Conservation (phyloP, 2,888 invertebrate genomes). For the Glomeris marginata region DNA sequence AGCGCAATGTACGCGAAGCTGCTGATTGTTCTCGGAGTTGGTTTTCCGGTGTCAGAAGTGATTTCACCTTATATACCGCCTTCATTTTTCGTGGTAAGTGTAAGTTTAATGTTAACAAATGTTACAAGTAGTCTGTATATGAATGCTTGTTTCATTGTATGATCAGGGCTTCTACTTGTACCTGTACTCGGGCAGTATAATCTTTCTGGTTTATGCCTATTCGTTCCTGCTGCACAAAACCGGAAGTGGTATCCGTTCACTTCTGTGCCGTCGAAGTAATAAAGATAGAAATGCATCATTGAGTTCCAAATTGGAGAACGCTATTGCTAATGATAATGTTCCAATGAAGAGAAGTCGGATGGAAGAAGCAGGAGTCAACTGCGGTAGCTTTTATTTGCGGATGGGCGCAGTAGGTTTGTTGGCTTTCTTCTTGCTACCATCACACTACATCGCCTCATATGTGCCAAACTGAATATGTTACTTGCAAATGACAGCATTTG, state of each 20-base stretch:
- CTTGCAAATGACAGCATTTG: conserved; percentile 56
- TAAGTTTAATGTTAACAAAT: background rate
- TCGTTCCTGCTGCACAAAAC: conserved; percentile 21
- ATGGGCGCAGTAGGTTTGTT: conserved; percentile 76
- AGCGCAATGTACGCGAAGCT: conserved; percentile 88
- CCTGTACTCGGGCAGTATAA: conserved; percentile 71
- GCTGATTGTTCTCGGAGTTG: conserved; percentile 84
- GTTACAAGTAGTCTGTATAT: background rate
- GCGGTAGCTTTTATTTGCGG: conserved; percentile 79
- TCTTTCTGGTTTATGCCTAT: conserved; percentile 70
- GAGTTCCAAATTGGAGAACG: background rate
- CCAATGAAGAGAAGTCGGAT: conserved; percentile 18
- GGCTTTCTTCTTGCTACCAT: conserved; percentile 23
- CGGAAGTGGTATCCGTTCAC: background rate
- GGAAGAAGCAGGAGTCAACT: conserved; percentile 42
- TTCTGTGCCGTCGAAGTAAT: too few relatives aligned
- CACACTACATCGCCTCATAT: background rate
- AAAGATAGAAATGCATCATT: background rate
- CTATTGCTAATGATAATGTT: too few relatives aligned
- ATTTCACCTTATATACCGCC: conserved; percentile 88
- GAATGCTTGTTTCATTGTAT: background rate
- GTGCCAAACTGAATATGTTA: conserved; percentile 6
- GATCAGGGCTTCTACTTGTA: conserved; percentile 68
- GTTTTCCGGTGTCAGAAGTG: conserved; percentile 91
- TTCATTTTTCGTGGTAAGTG: conserved; percentile 70